Conservation (phyloP, 2,113 vertebrate genomes). For the Bubo bubo region DNA sequence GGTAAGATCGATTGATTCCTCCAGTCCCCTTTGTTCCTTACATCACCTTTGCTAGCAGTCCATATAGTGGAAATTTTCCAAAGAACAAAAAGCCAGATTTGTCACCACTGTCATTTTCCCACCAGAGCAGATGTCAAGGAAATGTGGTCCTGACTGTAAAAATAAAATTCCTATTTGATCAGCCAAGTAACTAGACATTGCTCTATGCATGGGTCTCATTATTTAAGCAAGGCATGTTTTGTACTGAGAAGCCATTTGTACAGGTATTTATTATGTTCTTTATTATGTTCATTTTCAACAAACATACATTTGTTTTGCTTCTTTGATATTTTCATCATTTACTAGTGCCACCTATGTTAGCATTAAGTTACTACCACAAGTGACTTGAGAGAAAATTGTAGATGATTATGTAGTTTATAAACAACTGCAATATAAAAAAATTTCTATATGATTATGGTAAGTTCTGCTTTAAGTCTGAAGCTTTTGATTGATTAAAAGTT, state of each 20-base stretch:
- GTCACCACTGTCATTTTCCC: not conserved
- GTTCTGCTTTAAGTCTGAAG: not conserved
- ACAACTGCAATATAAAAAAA: not conserved
- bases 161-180: not conserved
- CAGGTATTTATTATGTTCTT: not conserved
- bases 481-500: not conserved
- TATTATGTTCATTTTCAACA: not conserved
- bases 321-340: not conserved
- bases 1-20: not conserved
- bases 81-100: not conserved
- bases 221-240: not conserved
- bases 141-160: not conserved
- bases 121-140: not conserved
- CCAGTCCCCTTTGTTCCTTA: not conserved
- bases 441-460: not conserved
- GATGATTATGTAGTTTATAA: not conserved
- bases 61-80: not conserved
- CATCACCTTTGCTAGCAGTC: not conserved
- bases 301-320: not conserved
- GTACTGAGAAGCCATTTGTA: not conserved
- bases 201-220: not conserved
- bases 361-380: not conserved
- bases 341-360: not conserved
- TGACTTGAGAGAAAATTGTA: not conserved
- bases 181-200: not conserved